phyloP scores from a whole-genome alignment of 2,888 invertebrate genomes.

The Heliconius aoede region DNA sequence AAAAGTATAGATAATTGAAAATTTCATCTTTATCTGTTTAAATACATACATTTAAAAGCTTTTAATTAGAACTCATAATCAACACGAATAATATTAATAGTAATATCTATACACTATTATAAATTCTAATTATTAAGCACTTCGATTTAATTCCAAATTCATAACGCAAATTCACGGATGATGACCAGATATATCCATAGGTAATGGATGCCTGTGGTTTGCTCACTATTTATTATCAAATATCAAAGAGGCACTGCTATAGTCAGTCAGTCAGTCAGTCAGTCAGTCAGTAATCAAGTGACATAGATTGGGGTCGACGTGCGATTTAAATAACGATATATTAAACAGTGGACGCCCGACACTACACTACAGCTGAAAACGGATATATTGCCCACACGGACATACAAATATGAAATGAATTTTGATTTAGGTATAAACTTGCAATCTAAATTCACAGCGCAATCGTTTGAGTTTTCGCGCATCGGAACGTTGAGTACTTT shows the following conservation, averaged over 20 bases:
- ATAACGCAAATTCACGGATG: conserved; percentile 2
- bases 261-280: too few species aligned
- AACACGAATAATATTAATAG: background rate
- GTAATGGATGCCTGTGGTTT: background rate
- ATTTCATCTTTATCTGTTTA: too few species aligned
- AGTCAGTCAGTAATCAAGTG: conserved; percentile 24
- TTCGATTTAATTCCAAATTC: background rate
- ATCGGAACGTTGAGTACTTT: conserved; percentile 11
- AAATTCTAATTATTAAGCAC: background rate
- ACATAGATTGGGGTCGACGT: conserved; percentile 27
- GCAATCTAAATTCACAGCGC: conserved; percentile 78
- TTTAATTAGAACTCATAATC: background rate
- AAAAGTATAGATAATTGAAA: too few species aligned
- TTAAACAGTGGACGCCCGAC: conserved; percentile 33
- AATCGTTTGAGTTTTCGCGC: conserved; percentile 30
- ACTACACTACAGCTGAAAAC: conserved; percentile 41
- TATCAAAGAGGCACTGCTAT: conserved; percentile 17
- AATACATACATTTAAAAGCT: too few species aligned
- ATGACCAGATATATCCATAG: conserved; percentile 11
- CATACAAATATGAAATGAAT: conserved; percentile 55
- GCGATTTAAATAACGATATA: conserved; percentile 37
- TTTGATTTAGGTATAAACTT: conserved; percentile 76
- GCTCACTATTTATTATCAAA: conserved; percentile 15
- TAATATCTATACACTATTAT: background rate
- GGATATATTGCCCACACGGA: conserved; percentile 43